phyloP scores from a whole-genome alignment of 1,140 invertebrate species.

The Microplitis demolitor region DNA sequence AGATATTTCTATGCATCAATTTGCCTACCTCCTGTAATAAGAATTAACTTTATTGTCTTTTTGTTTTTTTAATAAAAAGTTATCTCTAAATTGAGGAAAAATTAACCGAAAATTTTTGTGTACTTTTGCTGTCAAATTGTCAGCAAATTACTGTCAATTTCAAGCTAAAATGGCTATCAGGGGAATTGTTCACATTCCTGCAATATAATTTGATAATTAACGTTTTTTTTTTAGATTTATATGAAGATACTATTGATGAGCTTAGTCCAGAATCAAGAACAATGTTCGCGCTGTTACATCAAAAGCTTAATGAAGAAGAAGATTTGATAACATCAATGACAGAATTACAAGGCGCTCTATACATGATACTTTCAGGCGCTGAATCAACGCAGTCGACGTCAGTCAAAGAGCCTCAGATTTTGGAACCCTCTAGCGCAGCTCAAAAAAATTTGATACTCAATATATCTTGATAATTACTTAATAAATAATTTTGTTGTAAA shows the following conservation, averaged over 20 bases:
- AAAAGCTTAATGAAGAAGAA: constrained; percentile 71
- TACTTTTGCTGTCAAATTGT: background rate
- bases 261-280: constrained; percentile 65
- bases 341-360: constrained; percentile 72
- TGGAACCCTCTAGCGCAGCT: constrained; percentile 66
- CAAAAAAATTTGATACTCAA: constrained; percentile 68
- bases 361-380: constrained; percentile 69
- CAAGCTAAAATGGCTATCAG: too few species aligned
- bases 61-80: too few species aligned
- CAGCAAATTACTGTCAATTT: too few species aligned
- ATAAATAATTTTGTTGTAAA: constrained; percentile 37
- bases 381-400: constrained; percentile 44
- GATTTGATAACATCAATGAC: constrained; percentile 66
- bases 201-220: background rate
- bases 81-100: too few species aligned
- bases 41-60: too few species aligned
- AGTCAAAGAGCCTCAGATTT: constrained; percentile 48
- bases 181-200: too few species aligned
- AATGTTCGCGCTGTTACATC: constrained; percentile 66
- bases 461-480: constrained; percentile 50
- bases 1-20: too few species aligned
- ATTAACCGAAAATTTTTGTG: constrained; percentile 14
- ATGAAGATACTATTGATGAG: constrained; percentile 66
- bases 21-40: too few species aligned
- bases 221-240: constrained; percentile 62